phyloP scores from a whole-genome alignment of 2,888 invertebrate genomes.

The Polydesmus complanatus region DNA sequence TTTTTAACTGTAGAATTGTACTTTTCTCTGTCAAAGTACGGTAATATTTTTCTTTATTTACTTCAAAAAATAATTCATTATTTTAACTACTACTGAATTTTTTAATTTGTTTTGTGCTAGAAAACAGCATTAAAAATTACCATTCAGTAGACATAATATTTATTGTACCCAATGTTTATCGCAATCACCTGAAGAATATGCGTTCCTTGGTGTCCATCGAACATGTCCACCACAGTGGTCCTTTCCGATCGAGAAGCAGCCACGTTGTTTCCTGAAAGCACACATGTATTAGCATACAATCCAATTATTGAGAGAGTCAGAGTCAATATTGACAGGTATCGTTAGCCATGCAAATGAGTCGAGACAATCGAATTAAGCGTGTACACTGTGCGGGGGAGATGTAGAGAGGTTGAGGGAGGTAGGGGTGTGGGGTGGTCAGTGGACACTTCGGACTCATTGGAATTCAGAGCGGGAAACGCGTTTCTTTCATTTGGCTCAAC shows the following conservation, averaged over 20 bases:
- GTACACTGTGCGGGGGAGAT: not conserved
- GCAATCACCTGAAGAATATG: slow-evolving; percentile 93
- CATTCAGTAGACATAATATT: too few relatives aligned
- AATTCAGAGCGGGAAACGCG: not conserved
- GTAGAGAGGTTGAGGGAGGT: not conserved
- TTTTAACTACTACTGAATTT: too few relatives aligned
- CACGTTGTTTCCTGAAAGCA: too few relatives aligned
- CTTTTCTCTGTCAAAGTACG: too few relatives aligned
- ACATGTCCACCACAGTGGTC: slow-evolving; percentile 52
- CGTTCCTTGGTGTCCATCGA: slow-evolving; percentile 93
- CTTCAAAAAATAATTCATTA: too few relatives aligned
- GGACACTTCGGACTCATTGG: not conserved
- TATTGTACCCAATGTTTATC: too few relatives aligned
- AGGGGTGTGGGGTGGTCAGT: not conserved
- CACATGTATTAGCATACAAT: too few relatives aligned
- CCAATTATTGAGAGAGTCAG: not conserved
- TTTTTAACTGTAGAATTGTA: too few relatives aligned
- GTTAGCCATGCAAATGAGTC: not conserved
- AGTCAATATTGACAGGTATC: not conserved
- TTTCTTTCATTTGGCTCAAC: not conserved
- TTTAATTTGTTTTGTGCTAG: too few relatives aligned
- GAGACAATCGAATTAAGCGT: not conserved
- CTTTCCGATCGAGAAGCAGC: slow-evolving; percentile 19
- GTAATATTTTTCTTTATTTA: too few relatives aligned
- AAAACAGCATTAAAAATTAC: too few relatives aligned